These are phyloP conservation scores for Enoplosus armatus DNA, from an alignment of 2,797 vertebrate genomes.

Conservation along the genomic window DNA sequence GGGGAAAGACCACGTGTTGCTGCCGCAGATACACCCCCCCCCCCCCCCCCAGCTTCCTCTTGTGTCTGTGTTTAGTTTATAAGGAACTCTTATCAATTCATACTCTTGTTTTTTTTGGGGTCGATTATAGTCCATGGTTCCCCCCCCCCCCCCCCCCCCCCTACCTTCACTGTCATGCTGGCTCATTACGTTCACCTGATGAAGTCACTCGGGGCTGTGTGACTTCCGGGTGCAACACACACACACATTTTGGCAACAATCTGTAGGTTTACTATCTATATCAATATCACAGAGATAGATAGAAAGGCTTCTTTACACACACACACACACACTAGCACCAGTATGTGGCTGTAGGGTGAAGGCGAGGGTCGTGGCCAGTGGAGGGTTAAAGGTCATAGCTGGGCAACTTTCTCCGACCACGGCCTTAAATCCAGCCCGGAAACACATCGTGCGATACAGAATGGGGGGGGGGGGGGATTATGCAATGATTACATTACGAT, in stretches of 20 bases:
- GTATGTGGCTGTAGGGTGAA: constrained; percentile 65
- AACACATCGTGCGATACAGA: no score
- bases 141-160: no score
- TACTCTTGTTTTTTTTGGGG: constrained; percentile 6
- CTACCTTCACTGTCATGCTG: no score
- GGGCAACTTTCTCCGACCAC: constrained; percentile 77
- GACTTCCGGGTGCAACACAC: neutral
- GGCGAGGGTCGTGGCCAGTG: constrained; percentile 76
- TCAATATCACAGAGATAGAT: constrained; percentile 20
- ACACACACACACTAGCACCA: neutral
- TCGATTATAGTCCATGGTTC: neutral
- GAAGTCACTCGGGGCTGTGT: neutral
- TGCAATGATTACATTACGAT: no score
- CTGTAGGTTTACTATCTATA: no score
- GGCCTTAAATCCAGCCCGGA: neutral
- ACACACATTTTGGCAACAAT: neutral
- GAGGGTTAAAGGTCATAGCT: constrained; percentile 78
- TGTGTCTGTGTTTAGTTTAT: neutral
- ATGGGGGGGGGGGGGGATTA: no score
- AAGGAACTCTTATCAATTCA: constrained; percentile 9
- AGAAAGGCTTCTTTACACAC: neutral
- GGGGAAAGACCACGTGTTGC: constrained; percentile 81
- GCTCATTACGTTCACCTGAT: neutral
- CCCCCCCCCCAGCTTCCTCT: constrained; percentile 28
- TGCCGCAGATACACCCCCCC: constrained; percentile 56